These are phyloP conservation scores for Drosophila diplacantha DNA, from an alignment of 2,888 invertebrate genomes.

Conservation along the genomic window DNA sequence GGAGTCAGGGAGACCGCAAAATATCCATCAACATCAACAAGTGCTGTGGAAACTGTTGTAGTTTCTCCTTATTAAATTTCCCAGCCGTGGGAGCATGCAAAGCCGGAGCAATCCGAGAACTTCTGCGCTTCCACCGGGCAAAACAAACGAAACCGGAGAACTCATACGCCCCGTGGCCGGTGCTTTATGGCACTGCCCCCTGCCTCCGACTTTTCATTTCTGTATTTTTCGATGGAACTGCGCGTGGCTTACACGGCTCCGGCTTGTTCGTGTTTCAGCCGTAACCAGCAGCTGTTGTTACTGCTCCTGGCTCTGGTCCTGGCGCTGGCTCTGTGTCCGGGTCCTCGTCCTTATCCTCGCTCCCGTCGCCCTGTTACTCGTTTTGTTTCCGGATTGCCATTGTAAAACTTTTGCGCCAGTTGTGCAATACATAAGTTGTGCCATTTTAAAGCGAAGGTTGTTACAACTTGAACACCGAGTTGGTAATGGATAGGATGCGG, in stretches of 20 bases:
- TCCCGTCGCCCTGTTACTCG: conserved; percentile 6
- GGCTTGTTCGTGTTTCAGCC: conserved; percentile 39
- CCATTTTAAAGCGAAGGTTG: conserved; percentile 32
- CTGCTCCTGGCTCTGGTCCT: background rate
- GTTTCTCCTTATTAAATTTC: conserved; percentile 61
- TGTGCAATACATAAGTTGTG: conserved; percentile 42
- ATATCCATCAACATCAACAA: conserved; percentile 60
- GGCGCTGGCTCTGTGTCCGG: background rate
- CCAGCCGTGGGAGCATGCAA: conserved; percentile 35
- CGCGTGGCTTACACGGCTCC: conserved; percentile 34
- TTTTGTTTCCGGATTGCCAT: conserved; percentile 44
- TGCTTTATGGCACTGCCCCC: conserved; percentile 13
- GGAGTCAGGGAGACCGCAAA: conserved; percentile 29
- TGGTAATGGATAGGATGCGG: conserved; percentile 23
- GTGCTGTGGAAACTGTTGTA: conserved; percentile 36
- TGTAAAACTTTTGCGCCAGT: conserved; percentile 57
- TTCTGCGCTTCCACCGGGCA: conserved; percentile 2
- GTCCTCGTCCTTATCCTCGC: background rate
- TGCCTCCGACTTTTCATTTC: conserved; percentile 2
- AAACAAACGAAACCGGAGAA: conserved; percentile 20
- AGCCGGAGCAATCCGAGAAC: conserved; percentile 8
- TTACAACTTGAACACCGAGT: conserved; percentile 31
- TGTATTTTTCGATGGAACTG: conserved; percentile 4
- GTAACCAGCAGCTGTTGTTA: conserved; percentile 39
- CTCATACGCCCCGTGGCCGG: conserved; percentile 40